Base-by-base conservation (phyloP, 2,888 invertebrate genomes). In the Agonum fuliginosum region DNA sequence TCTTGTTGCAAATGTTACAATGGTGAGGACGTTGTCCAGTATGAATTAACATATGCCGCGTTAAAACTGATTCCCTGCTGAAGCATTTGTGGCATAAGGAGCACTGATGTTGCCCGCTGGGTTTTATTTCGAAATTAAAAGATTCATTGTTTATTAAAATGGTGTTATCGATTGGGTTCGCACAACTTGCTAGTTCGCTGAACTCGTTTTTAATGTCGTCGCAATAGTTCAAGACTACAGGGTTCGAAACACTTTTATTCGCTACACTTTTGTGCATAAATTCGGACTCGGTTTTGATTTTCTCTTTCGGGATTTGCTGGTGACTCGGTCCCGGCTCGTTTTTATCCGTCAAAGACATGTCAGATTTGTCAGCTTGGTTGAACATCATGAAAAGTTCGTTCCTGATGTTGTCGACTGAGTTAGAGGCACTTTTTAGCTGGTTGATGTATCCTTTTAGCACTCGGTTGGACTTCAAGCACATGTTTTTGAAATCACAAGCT, bases 381-480 rank as follows among this genome's bases (percentile, higher is more conserved):
- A 69, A 69, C 69, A 69, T 69, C 69, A 69, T 69, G n/a, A 12
- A 69, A 19, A 69, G 20, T 6, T 69, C 69, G 69, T 69, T 69
- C 3, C 69, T n/a, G 37, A 69, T 69, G 5, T 43, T 69, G 3
- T 69, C 69, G 2, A 43, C 43, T 8, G 69, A 37, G 20, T 69
- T 69, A 43, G 69, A 43, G 2, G 69, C 69, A 20, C 20, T 43
- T 43, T 69, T 69, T 41, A 69, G 43, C 17, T 69, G 69, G n/a
- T 1, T 41, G n/a, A 69, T 43, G 22, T 69, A 69, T 43, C 69
- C 69, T 43, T 19, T 41, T 6, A 69, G 24, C 10, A 69, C 8
- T 22, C 69, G 10, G 22, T 69, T 69, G n/a, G 19, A 19, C 12
- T 69, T 69, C 2, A 69, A 19, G 22, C 69, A 69, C 69, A 69